A percentile compares a stretch with the other conserved stretches of the same genome.
Evolutionary conservation across 1,140 invertebrate species (phyloP).

Genomic region (Ips nitidus): DNA sequence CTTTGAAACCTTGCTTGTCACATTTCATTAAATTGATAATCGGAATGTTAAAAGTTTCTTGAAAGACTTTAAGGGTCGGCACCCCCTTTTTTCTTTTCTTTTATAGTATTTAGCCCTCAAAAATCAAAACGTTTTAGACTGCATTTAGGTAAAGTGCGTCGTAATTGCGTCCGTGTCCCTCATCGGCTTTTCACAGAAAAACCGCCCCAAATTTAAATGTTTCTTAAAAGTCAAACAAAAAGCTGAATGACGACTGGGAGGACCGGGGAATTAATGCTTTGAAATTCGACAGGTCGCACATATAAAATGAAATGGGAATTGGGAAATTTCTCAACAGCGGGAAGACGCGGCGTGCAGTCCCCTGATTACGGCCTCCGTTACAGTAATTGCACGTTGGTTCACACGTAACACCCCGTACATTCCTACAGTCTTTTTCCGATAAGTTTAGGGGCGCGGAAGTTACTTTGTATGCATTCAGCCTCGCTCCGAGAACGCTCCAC

Average conservation of each 20-base stretch:
- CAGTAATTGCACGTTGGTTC: slow-evolving; percentile 45
- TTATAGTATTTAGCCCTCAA: slow-evolving; percentile 7
- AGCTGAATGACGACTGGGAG: slow-evolving; percentile 23
- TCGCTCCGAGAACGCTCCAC: background rate
- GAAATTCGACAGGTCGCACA: slow-evolving; percentile 37
- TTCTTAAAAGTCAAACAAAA: slow-evolving; percentile 35
- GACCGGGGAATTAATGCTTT: slow-evolving; percentile 34
- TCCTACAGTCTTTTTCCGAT: slow-evolving; percentile 32
- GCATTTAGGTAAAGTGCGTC: slow-evolving; percentile 33
- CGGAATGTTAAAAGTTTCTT: slow-evolving; percentile 5
- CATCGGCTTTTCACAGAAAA: slow-evolving; percentile 22
- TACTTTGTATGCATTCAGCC: slow-evolving; percentile 27
- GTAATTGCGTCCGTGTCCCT: slow-evolving; percentile 33
- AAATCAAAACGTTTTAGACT: slow-evolving; percentile 30
- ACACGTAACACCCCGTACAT: slow-evolving; percentile 42
- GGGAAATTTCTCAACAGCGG: slow-evolving; percentile 42
- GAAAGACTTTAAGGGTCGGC: background rate
- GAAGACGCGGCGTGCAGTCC: slow-evolving; percentile 35
- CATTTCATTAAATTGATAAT: slow-evolving; percentile 15
- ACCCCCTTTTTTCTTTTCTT: slow-evolving; percentile 17
- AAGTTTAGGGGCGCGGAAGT: slow-evolving; percentile 43
- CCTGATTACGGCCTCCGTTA: slow-evolving; percentile 44
- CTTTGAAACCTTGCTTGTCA: background rate
- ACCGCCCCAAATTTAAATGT: slow-evolving; percentile 41
- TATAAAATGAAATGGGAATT: slow-evolving; percentile 32